Evolutionary conservation across 1,140 invertebrate species (phyloP).

Genomic region (Mercenaria mercenaria): DNA sequence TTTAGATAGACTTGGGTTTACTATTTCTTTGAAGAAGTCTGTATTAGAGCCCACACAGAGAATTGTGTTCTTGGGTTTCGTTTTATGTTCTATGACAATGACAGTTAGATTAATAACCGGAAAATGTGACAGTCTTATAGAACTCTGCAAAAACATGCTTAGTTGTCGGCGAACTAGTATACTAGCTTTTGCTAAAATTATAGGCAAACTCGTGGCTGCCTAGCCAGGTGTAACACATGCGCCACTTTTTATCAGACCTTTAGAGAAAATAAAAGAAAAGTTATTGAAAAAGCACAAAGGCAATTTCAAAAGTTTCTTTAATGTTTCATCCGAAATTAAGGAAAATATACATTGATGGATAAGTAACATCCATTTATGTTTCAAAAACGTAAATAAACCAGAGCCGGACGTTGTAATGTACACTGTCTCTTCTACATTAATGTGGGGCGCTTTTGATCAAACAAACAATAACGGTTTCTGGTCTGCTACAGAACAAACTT

Average conservation of each 20-base stretch:
- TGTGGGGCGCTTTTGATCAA: background rate
- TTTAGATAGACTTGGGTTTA: background rate
- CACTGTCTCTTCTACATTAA: background rate
- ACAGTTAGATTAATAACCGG: no score
- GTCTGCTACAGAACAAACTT: background rate
- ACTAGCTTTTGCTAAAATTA: no score
- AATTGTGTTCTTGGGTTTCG: no score
- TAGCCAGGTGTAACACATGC: background rate
- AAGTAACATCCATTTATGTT: background rate
- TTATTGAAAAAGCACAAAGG: background rate
- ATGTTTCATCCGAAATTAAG: background rate
- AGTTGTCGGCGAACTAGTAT: no score
- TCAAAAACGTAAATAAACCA: background rate
- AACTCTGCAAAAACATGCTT: no score
- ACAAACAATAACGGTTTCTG: background rate
- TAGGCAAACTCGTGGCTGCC: background rate
- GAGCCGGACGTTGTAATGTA: background rate
- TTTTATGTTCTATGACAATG: background rate
- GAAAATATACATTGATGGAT: background rate
- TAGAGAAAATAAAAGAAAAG: background rate
- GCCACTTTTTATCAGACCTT: background rate
- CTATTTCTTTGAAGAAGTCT: background rate
- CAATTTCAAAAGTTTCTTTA: background rate
- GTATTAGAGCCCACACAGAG: background rate
- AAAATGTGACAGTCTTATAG: no score